These are phyloP conservation scores for Brienomyrus brachyistius DNA, from an alignment of 2,113 vertebrate genomes.

Conservation along the genomic window DNA sequence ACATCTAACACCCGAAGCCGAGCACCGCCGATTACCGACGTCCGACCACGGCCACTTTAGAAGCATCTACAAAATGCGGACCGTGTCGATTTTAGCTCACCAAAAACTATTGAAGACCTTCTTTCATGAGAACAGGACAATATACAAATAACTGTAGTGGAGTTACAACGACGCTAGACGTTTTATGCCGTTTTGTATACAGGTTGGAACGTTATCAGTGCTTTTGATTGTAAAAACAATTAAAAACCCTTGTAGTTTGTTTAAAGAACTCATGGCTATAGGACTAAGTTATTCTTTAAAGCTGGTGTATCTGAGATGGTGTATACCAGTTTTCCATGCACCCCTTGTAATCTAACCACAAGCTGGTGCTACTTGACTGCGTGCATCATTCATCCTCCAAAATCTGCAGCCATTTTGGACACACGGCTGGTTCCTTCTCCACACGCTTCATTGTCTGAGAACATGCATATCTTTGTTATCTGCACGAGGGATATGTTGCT, in stretches of 20 bases:
- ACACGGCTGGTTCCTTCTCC: not conserved
- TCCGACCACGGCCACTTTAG: not conserved
- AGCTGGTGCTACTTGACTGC: not conserved
- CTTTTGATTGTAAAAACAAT: not conserved
- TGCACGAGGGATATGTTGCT: not conserved
- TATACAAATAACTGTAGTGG: not conserved
- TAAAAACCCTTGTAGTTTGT: not conserved
- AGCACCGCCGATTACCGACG: not conserved
- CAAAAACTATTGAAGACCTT: constrained; percentile 24
- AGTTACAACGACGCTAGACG: not conserved
- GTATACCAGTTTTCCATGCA: not conserved
- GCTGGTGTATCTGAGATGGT: not conserved
- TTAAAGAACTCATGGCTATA: not conserved
- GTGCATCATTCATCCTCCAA: not conserved
- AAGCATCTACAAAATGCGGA: not conserved
- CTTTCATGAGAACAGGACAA: constrained; percentile 17
- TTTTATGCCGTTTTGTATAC: not conserved
- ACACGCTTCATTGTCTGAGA: not conserved
- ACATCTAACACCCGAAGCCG: constrained; percentile 30
- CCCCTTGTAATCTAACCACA: not conserved
- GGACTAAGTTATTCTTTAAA: not conserved
- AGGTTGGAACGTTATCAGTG: not conserved
- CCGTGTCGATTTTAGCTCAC: not conserved
- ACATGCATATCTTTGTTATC: not conserved
- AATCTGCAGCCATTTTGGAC: not conserved